Evolutionary conservation across 2,797 vertebrate species (phyloP).

Genomic region (Ptychobarbus kaznakovi): DNA sequence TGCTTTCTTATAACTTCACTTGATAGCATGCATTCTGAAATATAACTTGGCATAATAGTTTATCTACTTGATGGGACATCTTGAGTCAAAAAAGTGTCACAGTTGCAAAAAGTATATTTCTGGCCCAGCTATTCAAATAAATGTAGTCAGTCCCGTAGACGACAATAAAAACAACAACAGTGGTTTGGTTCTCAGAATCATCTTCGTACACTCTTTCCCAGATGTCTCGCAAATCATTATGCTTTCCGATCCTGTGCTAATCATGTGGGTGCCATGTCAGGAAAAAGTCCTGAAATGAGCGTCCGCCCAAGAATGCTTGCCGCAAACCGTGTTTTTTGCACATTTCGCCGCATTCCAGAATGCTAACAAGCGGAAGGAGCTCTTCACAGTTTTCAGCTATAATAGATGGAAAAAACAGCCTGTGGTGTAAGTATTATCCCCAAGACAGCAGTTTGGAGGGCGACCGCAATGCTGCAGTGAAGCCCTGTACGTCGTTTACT

Average conservation of each 20-base stretch:
- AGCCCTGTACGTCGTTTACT: conserved; percentile 19
- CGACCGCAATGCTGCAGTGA: conserved; percentile 28
- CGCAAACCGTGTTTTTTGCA: conserved; percentile 54
- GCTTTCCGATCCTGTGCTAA: conserved; percentile 45
- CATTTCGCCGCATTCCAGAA: conserved; percentile 50
- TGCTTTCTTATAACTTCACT: background rate
- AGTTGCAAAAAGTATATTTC: background rate
- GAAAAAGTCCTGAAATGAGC: conserved; percentile 57
- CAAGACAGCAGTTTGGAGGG: conserved; percentile 38
- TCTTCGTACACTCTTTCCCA: conserved; percentile 31
- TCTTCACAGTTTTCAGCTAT: conserved; percentile 42
- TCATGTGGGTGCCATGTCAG: conserved; percentile 56
- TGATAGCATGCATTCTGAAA: background rate
- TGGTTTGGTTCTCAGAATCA: background rate
- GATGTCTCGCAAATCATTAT: conserved; percentile 54
- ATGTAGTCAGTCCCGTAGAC: conserved; percentile 1
- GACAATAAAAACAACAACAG: conserved; percentile 28
- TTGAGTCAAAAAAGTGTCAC: background rate
- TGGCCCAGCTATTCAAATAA: conserved; percentile 21
- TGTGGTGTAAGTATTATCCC: conserved; percentile 6
- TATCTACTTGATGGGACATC: background rate
- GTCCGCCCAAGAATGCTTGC: conserved; percentile 57
- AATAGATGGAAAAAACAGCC: conserved; percentile 39
- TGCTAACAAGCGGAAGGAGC: conserved; percentile 51
- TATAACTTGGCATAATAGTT: background rate